Conservation (phyloP, 2,113 vertebrate genomes). For the Vidua macroura region DNA sequence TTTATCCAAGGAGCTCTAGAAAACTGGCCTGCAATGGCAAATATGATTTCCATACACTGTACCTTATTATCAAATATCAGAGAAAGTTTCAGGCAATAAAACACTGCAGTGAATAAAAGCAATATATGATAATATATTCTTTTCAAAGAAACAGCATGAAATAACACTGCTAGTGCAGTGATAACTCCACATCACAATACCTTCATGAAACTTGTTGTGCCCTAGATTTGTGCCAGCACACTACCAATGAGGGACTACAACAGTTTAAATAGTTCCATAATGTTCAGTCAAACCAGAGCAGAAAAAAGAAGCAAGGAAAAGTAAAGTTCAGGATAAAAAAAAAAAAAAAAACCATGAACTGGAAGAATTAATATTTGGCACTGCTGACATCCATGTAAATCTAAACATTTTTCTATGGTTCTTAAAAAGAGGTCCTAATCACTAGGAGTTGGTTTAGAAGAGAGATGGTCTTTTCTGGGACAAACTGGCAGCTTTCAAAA, state of each 20-base stretch:
- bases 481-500: not conserved
- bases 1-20: not conserved
- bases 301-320: not conserved
- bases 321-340: not conserved
- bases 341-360: not conserved
- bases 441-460: not conserved
- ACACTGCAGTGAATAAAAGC: not conserved
- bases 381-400: not conserved
- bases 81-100: not conserved
- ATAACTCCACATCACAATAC: not conserved
- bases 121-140: not conserved
- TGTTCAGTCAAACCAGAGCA: not conserved
- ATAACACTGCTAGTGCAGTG: not conserved
- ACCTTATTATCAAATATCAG: not conserved
- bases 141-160: not conserved
- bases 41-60: not conserved
- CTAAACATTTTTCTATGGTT: not conserved
- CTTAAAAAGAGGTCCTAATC: not conserved
- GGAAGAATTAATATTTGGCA: not conserved
- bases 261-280: not conserved
- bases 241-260: not conserved
- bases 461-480: not conserved
- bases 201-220: not conserved
- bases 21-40: not conserved
- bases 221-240: not conserved